These are phyloP conservation scores for Taenioides sp. DNA, from an alignment of 2,797 vertebrate species.

Conservation along the genomic window DNA sequence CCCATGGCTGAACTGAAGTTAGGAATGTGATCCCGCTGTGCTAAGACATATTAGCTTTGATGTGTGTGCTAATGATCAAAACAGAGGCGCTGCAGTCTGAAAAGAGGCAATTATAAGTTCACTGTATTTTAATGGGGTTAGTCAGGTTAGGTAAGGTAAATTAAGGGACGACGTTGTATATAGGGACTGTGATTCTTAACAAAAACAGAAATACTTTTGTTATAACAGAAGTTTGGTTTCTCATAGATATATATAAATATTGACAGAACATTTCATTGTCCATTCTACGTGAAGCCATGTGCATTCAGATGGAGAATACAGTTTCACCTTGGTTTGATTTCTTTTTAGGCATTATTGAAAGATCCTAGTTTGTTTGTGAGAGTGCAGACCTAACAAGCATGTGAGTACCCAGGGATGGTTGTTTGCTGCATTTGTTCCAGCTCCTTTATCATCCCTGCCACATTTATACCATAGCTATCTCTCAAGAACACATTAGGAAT, in stretches of 20 bases:
- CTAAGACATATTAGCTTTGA: conserved; percentile 61
- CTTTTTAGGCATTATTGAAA: background rate
- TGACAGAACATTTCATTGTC: too few species aligned
- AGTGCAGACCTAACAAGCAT: background rate
- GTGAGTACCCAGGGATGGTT: background rate
- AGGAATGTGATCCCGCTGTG: conserved; percentile 69
- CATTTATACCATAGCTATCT: background rate
- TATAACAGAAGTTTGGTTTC: background rate
- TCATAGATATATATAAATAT: too few species aligned
- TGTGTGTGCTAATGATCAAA: conserved; percentile 69
- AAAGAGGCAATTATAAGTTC: conserved; percentile 30
- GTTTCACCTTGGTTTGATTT: too few species aligned
- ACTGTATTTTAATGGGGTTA: conserved; percentile 18
- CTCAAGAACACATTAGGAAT: background rate
- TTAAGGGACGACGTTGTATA: conserved; percentile 16
- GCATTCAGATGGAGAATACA: too few species aligned
- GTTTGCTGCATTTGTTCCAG: conserved; percentile 4
- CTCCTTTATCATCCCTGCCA: background rate
- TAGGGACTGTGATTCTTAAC: background rate
- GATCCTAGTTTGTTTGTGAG: background rate
- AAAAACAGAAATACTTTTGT: background rate
- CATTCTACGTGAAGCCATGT: too few species aligned
- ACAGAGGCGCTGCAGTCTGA: conserved; percentile 39
- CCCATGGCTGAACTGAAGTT: conserved; percentile 37
- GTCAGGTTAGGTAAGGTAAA: conserved; percentile 16